These are phyloP conservation scores for Protaetia brevitarsis DNA, from an alignment of 1,140 invertebrate genomes.

Conservation along the genomic window DNA sequence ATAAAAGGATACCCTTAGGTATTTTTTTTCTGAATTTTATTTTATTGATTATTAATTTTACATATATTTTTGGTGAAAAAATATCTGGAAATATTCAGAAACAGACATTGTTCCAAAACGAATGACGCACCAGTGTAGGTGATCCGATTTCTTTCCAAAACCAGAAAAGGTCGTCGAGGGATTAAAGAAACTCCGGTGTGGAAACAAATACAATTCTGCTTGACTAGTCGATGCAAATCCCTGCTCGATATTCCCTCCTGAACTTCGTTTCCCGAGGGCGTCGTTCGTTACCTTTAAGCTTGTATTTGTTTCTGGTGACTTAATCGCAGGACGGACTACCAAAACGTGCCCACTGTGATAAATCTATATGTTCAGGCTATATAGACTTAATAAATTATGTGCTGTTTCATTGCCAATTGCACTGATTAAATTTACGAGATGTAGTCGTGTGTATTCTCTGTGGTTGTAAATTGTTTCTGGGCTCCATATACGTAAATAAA, in stretches of 20 bases:
- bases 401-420: background rate
- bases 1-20: too few relatives aligned
- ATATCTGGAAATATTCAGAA: background rate
- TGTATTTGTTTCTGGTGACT: background rate
- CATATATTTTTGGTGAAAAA: too few relatives aligned
- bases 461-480: too few relatives aligned
- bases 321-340: background rate
- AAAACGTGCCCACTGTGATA: background rate
- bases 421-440: constrained; percentile 1
- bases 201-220: background rate
- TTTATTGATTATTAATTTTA: too few relatives aligned
- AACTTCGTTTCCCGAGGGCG: background rate
- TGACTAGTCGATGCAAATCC: background rate
- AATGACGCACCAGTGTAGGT: background rate
- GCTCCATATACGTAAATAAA: too few relatives aligned
- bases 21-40: too few relatives aligned
- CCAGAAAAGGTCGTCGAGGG: too few relatives aligned
- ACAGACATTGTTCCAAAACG: background rate
- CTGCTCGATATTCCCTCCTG: background rate
- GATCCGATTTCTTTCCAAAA: background rate
- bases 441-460: too few relatives aligned
- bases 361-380: background rate
- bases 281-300: constrained; percentile 9
- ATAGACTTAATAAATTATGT: background rate
- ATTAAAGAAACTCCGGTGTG: background rate